A percentile compares a stretch with the other conserved stretches of the same genome.
These are phyloP conservation scores for Brachionus sp. DNA, from an alignment of 1,140 invertebrate species.

Conservation along the genomic window DNA sequence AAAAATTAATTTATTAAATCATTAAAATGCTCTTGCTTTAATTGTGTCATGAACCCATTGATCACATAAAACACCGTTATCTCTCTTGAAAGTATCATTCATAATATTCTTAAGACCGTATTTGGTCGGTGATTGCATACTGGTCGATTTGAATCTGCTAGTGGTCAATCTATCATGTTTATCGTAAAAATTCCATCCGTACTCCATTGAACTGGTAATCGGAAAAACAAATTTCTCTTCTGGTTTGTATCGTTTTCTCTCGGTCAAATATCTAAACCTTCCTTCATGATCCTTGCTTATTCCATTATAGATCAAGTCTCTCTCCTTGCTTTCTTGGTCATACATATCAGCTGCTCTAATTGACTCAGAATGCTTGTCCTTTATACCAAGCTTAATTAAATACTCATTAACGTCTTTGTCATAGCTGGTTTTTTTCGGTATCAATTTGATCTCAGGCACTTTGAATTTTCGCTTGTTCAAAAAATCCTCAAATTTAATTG, in stretches of 20 bases:
- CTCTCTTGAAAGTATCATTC: background rate
- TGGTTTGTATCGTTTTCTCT: conserved; percentile 40
- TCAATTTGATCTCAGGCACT: background rate
- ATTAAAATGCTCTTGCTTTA: conserved; percentile 18
- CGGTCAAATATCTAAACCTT: conserved; percentile 46
- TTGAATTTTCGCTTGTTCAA: background rate
- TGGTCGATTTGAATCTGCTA: conserved; percentile 16
- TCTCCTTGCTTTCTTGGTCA: background rate
- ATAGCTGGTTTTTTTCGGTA: background rate
- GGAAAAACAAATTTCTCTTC: conserved; percentile 43
- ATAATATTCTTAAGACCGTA: conserved; percentile 28
- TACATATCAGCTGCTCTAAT: conserved; percentile 41
- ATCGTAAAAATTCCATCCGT: conserved; percentile 44
- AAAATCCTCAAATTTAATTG: background rate
- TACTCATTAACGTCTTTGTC: conserved; percentile 3
- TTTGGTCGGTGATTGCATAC: conserved; percentile 13
- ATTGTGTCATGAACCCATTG: conserved; percentile 23
- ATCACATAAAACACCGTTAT: conserved; percentile 17
- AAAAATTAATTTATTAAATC: background rate
- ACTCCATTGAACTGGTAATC: conserved; percentile 43
- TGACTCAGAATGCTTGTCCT: background rate
- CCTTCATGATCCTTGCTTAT: conserved; percentile 46
- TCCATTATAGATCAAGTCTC: conserved; percentile 45
- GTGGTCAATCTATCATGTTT: conserved; percentile 14
- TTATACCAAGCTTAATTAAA: conserved; percentile 14